Evolutionary conservation across 1,140 invertebrate genomes (phyloP), one percentile per base, ranked within the genome.

Genomic region (Aethina tumida): DNA sequence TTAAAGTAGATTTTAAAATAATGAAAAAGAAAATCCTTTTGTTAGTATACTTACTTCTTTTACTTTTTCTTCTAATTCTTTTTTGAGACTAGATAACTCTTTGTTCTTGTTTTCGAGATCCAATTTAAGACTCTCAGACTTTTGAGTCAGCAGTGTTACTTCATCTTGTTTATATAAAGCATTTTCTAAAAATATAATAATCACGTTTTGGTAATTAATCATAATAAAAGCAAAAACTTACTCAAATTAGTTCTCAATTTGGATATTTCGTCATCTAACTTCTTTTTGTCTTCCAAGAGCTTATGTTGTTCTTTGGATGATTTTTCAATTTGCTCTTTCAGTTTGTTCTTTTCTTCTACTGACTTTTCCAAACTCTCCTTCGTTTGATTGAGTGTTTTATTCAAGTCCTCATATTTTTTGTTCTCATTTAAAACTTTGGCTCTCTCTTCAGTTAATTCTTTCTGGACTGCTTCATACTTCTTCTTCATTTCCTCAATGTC

Each of bases 11-110:
- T 19, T 41, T 10, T 32, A 38, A 31, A 10, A 17, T 32, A 33
- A 10, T 39, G 25, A 28, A 37, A 34, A 38, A 24, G 34, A 30
- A 22, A 35, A 13, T 47, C 71, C 68, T 53, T 72, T 71, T 50
- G 71, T 69, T 6, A 75, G 49, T 51, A 70, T 70, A 13, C 69
- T 65, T 28, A 74, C 63, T 53, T 75, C 70, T 53, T 67, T 67
- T 25, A 73, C 68, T 52, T 74, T 72, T 18, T 33, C 30, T 14
- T 28, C 28, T 14, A 47, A 13, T 3, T 28, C 18, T 2, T 7
- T 9, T 54, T 53, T 32, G n/a, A n/a, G n/a, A n/a, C n/a, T n/a
- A n/a, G n/a, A n/a, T n/a, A n/a, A n/a, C n/a, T n/a, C n/a, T n/a
- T n/a, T n/a, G n/a, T n/a, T n/a, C n/a, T 74, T 72, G 16, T 33